These are phyloP conservation scores for Megaceryle maxima DNA, from an alignment of 2,113 vertebrate genomes.

Conservation along the genomic window DNA sequence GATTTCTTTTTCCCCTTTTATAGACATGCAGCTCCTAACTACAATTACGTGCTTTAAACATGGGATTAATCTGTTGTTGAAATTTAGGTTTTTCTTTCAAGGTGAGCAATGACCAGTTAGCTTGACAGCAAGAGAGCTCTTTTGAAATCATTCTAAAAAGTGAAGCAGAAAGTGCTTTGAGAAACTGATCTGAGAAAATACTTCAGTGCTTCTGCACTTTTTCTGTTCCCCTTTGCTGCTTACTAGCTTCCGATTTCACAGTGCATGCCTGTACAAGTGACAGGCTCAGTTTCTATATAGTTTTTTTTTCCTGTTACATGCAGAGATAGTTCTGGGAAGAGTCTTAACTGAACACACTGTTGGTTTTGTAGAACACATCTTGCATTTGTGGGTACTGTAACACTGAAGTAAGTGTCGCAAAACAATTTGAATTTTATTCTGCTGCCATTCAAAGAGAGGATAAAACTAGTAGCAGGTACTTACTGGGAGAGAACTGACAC, in stretches of 20 bases:
- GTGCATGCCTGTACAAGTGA: accelerated
- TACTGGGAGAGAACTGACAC: not conserved
- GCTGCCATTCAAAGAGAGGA: not conserved
- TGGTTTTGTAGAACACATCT: not conserved
- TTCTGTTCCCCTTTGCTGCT: not conserved
- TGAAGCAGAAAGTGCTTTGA: not conserved
- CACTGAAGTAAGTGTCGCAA: not conserved
- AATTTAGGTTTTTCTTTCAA: not conserved
- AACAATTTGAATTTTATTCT: not conserved
- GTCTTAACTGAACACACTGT: not conserved
- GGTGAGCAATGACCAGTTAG: not conserved
- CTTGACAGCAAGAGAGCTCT: not conserved
- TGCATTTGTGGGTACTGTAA: not conserved
- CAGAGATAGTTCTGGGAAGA: not conserved
- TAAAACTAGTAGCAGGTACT: not conserved
- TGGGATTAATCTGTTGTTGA: not conserved
- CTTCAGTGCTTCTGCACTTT: not conserved
- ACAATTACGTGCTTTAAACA: not conserved
- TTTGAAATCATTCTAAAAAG: not conserved
- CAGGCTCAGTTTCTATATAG: not conserved
- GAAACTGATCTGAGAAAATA: not conserved
- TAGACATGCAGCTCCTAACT: not conserved
- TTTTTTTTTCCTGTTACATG: not conserved
- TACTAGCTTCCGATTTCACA: not conserved
- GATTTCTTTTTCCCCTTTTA: not conserved